Conservation (phyloP, 2,888 invertebrate genomes). For the Ormyrus pomaceus region DNA sequence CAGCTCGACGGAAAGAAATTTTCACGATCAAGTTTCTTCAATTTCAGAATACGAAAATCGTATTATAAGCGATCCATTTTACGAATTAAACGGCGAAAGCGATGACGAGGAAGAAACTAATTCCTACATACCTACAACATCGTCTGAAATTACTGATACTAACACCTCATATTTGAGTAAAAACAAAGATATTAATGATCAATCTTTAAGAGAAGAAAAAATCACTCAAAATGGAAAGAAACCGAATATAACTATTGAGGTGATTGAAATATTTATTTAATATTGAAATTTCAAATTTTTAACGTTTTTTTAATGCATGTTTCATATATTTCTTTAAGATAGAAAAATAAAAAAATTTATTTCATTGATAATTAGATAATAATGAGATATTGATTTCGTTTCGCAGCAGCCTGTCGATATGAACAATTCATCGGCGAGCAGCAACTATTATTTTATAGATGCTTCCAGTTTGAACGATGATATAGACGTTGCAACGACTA, state of each 20-base stretch:
- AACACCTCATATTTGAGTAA: not conserved
- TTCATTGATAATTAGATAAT: not conserved
- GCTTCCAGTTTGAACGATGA: conserved; percentile 86
- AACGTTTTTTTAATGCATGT: too few relatives aligned
- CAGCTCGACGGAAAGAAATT: conserved; percentile 65
- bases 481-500: conserved; percentile 60
- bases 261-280: not conserved
- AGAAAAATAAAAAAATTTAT: not conserved
- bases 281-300: too few relatives aligned
- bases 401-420: conserved; percentile 27
- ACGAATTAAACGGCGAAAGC: conserved; percentile 63
- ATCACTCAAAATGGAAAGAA: conserved; percentile 42
- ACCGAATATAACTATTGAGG: conserved; percentile 33
- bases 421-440: conserved; percentile 60
- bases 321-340: not conserved
- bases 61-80: conserved; percentile 69
- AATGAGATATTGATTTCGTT: conserved; percentile 4
- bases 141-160: conserved; percentile 67
- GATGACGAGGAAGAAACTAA: conserved; percentile 60
- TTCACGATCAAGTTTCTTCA: conserved; percentile 50
- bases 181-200: conserved; percentile 4
- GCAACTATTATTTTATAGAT: conserved; percentile 85
- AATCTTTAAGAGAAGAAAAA: conserved; percentile 34
- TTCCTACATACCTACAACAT: conserved; percentile 64
- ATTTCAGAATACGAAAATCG: conserved; percentile 68